A percentile compares a stretch with the other conserved stretches of the same genome.
Conservation (phyloP, 2,888 invertebrate species). For the Microdon myrmicae region DNA sequence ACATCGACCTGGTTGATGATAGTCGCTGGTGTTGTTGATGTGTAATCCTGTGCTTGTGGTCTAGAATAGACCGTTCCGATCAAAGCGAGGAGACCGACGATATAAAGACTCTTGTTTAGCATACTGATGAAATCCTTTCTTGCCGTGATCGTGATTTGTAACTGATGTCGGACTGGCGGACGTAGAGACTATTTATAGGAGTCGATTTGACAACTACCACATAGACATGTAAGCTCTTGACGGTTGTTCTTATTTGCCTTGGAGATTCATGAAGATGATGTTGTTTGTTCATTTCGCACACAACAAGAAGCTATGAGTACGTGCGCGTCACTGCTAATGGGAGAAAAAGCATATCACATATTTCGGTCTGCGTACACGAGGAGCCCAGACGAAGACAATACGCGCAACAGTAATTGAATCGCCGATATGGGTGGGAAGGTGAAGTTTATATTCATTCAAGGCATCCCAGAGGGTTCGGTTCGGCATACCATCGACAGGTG, state of each 20-base stretch:
- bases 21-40: constrained; percentile 65
- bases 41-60: constrained; percentile 25
- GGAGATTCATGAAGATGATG: constrained; percentile 40
- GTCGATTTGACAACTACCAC: constrained; percentile 39
- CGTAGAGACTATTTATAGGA: constrained; percentile 48
- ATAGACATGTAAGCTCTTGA: constrained; percentile 9
- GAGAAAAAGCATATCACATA: constrained; percentile 41
- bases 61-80: constrained; percentile 57
- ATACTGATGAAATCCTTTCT: constrained; percentile 43
- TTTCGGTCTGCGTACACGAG: constrained; percentile 18
- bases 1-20: constrained; percentile 68
- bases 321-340: constrained; percentile 30
- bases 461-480: constrained; percentile 28
- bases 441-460: constrained; percentile 18
- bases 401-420: constrained; percentile 10
- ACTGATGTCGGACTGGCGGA: constrained; percentile 42
- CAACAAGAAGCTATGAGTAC: constrained; percentile 17
- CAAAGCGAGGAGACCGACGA: constrained; percentile 53
- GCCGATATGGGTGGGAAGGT: constrained; percentile 19
- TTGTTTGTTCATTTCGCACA: constrained; percentile 43
- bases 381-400: constrained; percentile 2
- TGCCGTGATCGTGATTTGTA: constrained; percentile 29
- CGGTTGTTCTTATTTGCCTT: constrained; percentile 39
- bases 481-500: constrained; percentile 16
- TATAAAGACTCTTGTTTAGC: constrained; percentile 33